Base-by-base conservation (phyloP, 2,888 invertebrate genomes). In the Phengaris arion region DNA sequence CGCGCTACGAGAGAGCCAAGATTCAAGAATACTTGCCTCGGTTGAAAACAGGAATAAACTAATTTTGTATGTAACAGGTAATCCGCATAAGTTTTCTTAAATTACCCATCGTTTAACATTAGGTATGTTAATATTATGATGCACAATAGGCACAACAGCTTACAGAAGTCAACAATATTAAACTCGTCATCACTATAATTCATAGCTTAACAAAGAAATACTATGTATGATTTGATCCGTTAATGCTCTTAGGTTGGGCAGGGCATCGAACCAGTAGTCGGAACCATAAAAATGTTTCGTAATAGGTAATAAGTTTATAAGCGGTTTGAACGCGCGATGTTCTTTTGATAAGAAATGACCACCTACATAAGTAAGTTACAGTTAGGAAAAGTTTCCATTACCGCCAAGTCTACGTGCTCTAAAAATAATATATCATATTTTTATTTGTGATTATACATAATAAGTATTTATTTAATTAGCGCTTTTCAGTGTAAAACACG, bases 191-290 rank as follows among this genome's bases (percentile, higher is more conserved):
- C 12, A 52, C 12, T 12, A 52, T 52, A 55, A n/a, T 55, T 55
- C 55, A 57, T 7, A 15, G n/a, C 22, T 22, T 22, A 22, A 22
- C 22, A 22, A 22, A 22, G 22, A 22, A n/a, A 57, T 57, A 59
- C 59, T 59, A 59, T 59, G 9, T 59, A 59, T 22, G 59, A 64
- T 64, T 64, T 35, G 12, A 35, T 64, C 64, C 64, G 64, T 64
- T 35, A 64, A 64, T 10, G 15, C 64, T 45, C 12, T 35, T 64
- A 35, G 12, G 6, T 5, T 12, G 45, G 35, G 22, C 12, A 64
- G 35, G 64, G 35, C 64, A 64, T 64, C 64, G 64, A 64, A 64
- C 64, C 35, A 64, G 64, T 64, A 64, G 64, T 22, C 35, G 35
- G 64, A 45, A 64, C 64, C 35, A 64, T 64, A 64, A 64, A 64